These are phyloP conservation scores for Vidua macroura DNA, from an alignment of 2,113 vertebrate genomes.

Conservation along the genomic window DNA sequence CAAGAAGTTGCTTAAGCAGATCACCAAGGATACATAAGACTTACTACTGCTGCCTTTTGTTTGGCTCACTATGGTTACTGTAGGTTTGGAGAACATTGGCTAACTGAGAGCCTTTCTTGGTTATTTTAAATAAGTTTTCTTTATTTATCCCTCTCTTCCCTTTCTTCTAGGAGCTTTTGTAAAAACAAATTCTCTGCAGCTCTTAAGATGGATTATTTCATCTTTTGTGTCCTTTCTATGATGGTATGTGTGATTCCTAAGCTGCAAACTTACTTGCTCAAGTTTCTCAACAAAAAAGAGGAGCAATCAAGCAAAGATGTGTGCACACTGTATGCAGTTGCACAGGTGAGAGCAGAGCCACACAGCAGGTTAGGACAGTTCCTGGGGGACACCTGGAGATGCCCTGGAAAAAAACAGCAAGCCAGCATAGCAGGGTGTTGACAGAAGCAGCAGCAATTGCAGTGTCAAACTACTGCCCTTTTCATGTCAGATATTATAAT, in stretches of 20 bases:
- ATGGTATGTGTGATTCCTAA: neutral
- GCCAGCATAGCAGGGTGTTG: neutral
- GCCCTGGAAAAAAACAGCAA: neutral
- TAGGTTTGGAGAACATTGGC: conserved; percentile 16
- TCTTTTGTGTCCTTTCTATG: neutral
- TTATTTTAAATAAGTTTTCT: conserved; percentile 37
- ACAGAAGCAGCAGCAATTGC: neutral
- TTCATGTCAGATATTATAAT: neutral
- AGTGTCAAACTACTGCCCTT: neutral
- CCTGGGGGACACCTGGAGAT: neutral
- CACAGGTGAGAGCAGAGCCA: neutral
- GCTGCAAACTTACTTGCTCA: neutral
- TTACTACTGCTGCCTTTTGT: conserved; percentile 56
- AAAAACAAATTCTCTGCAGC: conserved; percentile 32
- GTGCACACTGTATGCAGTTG: neutral
- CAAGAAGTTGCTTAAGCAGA: conserved; percentile 51
- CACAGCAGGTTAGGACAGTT: neutral
- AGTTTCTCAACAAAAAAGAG: neutral
- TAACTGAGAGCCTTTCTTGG: conserved; percentile 34
- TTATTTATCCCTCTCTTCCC: conserved; percentile 18
- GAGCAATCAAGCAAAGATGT: neutral
- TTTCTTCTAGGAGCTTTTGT: conserved; percentile 19
- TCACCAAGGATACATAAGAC: conserved; percentile 63
- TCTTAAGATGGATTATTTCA: conserved; percentile 27
- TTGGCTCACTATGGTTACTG: conserved; percentile 56